Conservation (phyloP, 2,888 invertebrate species). For the Euplagia quadripunctaria region DNA sequence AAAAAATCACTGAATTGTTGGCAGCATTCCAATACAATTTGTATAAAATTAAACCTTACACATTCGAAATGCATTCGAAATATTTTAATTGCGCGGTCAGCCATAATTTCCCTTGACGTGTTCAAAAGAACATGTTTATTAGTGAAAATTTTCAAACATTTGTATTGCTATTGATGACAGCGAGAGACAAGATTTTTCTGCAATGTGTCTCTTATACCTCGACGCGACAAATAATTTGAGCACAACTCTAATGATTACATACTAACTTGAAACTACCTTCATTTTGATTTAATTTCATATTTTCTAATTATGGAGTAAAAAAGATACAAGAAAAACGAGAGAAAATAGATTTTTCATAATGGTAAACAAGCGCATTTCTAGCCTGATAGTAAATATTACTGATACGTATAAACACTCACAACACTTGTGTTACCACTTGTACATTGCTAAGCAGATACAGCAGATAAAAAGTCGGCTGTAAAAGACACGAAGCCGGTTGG, state of each 20-base stretch:
- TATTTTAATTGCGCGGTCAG: slow-evolving; percentile 15
- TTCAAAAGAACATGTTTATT: slow-evolving; percentile 7
- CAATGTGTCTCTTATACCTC: neutral
- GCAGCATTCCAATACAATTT: slow-evolving; percentile 16
- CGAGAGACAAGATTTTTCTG: neutral
- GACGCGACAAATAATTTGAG: neutral
- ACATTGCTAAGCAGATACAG: neutral
- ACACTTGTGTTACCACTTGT: no score
- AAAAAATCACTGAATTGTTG: slow-evolving; percentile 20
- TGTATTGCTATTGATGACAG: neutral
- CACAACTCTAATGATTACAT: no score
- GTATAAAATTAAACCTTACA: slow-evolving; percentile 19
- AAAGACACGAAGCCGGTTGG: neutral
- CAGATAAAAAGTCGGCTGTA: neutral
- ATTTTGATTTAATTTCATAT: neutral
- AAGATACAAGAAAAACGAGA: no score
- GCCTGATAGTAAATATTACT: no score
- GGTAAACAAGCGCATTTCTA: no score
- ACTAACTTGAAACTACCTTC: neutral
- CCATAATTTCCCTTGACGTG: slow-evolving; percentile 10
- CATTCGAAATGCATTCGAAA: slow-evolving; percentile 22
- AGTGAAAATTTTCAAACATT: neutral
- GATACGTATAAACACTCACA: no score
- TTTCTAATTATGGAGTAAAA: neutral
- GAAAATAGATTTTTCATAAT: no score